A percentile compares a stretch with the other conserved stretches of the same genome.
Conservation (phyloP, 2,797 vertebrate genomes). For the Steatocranus sp. region DNA sequence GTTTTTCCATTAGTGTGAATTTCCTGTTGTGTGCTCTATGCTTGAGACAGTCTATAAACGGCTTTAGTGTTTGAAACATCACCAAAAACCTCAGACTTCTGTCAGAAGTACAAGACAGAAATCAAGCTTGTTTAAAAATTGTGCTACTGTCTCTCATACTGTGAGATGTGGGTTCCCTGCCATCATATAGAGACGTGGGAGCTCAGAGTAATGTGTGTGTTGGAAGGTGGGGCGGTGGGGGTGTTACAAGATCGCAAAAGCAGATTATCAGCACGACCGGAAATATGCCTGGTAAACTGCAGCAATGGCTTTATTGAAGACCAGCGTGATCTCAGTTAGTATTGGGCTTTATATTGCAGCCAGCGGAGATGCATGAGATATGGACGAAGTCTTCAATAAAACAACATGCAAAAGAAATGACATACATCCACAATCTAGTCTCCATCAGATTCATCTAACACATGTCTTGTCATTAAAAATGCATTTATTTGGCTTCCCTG, state of each 20-base stretch:
- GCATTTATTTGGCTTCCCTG: constrained; percentile 6
- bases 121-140: not conserved
- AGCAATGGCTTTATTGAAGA: constrained; percentile 24
- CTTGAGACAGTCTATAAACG: not conserved
- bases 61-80: not conserved
- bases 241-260: not conserved
- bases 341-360: not conserved
- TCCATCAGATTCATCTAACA: constrained; percentile 5
- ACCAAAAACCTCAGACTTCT: not conserved
- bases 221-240: not conserved
- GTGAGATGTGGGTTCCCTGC: not conserved
- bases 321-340: constrained; percentile 23
- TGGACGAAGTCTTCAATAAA: not conserved
- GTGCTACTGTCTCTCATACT: not conserved
- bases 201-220: not conserved
- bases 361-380: constrained; percentile 15
- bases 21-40: not conserved
- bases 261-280: constrained; percentile 35
- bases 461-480: constrained; percentile 12
- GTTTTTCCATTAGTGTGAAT: not conserved
- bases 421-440: not conserved
- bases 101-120: not conserved
- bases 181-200: not conserved
- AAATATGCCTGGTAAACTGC: not conserved
- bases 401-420: not conserved